Evolutionary conservation across 92 coral and sea anemone genomes (phyloP), one percentile per base, ranked within the genome.

Genomic region (Actinernus sp.): DNA sequence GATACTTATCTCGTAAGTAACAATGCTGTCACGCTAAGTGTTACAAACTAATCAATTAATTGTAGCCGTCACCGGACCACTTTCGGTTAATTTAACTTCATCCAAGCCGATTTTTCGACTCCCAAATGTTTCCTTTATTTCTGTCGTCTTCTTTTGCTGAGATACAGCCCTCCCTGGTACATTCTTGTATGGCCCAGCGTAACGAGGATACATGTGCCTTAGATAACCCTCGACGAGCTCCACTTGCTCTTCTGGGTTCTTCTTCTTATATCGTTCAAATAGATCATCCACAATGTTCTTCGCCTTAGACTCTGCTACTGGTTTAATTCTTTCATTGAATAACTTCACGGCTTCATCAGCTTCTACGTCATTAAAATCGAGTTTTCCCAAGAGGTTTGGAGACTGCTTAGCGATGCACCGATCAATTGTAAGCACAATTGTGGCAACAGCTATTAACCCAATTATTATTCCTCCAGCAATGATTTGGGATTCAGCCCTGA

Each of bases 391-490:
- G n/a, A n/a, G n/a, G n/a, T n/a, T n/a, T n/a, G n/a, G n/a, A n/a
- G n/a, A n/a, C n/a, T n/a, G n/a, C 11, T 50, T 71, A 24, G 74
- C 27, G 21, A 55, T 55, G 23, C 89, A 37, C 19, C 96, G 76
- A 52, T 87, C 80, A 26, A 85, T 37, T 26, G 92, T 79, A 47
- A 89, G 79, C 18, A 69, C 80, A 4, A 85, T 6, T 1, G 92
- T 85, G 11, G 80, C 80, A 1, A 74, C 5, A 14, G 52, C 18
- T 6, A 69, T 83, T 20, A 85, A 46, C 3, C 81, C 55, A 1
- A 89, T 50, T 12, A 89, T 39, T 70, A 89, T 27, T 4, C 41
- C 82, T 92, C 96, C 85, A 0, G 92, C 71, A 20, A 89, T 71
- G 0, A 89, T 40, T 78, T 89, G 88, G 8, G 92, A 79, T 13